Evolutionary conservation across 64 coral and sea anemone species (phyloP).

Genomic region (Pocillopora verrucosa): DNA sequence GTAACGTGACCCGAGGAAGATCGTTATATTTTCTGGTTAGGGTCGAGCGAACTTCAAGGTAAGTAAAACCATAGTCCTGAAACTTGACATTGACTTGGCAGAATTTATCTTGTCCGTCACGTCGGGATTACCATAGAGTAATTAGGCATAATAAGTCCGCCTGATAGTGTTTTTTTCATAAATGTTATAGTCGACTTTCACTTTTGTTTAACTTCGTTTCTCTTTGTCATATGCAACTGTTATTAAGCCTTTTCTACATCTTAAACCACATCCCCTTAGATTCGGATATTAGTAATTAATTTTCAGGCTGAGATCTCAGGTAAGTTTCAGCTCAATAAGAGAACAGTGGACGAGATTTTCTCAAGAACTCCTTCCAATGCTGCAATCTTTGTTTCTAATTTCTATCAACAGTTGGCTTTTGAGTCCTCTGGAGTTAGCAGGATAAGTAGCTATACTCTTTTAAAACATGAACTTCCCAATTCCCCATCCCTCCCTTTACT

Average conservation of each 20-base stretch:
- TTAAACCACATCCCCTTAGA: too few species aligned
- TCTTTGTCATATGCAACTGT: too few species aligned
- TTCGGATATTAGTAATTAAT: too few species aligned
- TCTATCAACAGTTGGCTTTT: background rate
- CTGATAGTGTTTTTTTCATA: background rate
- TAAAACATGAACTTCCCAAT: background rate
- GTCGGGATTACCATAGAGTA: background rate
- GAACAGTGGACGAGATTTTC: background rate
- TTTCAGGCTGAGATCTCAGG: too few species aligned
- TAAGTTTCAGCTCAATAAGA: too few species aligned
- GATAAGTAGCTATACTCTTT: background rate
- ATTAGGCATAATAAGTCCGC: background rate
- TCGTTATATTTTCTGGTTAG: slow-evolving; percentile 16
- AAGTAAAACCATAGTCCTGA: background rate
- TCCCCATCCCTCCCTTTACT: background rate
- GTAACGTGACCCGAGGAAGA: slow-evolving; percentile 14
- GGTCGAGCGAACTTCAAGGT: slow-evolving; percentile 1
- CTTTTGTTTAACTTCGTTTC: too few species aligned
- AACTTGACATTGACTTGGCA: too few species aligned
- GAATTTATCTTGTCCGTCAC: background rate
- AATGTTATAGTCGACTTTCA: background rate
- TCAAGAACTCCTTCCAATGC: background rate
- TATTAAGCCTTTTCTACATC: too few species aligned
- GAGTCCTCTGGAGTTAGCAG: background rate
- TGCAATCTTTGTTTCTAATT: background rate